Evolutionary conservation across 2,888 invertebrate species (phyloP), one percentile per base, ranked within the genome.

Genomic region (Barypeithes pellucidus): DNA sequence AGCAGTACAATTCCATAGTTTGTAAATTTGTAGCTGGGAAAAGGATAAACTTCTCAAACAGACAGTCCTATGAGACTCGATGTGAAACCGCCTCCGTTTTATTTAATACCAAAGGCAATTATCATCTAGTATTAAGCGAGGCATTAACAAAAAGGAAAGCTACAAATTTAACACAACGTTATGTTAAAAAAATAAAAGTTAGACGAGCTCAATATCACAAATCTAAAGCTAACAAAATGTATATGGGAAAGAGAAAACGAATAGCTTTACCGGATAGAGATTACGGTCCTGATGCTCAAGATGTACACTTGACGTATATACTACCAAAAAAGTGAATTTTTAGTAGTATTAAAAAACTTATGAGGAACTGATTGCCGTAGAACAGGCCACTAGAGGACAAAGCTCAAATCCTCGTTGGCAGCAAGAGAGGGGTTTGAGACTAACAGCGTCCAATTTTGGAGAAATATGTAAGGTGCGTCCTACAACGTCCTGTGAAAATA

Each of bases 1-100:
- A 83, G 76, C 60, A 71, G 12, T 83, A 78, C 59, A 82, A 82
- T 67, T 77, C 76, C 12, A 73, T 81, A 4, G 77, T 83, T 1
- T 79, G 81, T 1, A 81, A 82, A 77, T 81, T 77, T 80, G 14
- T 81, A 81, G 1, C 84, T 83, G 4, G 84, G 83, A 78, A 65
- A 82, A 11, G 57, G 3, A 29, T 29, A 1, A 2, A 4, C 12
- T 43, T 14, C 14, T 43, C 14, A 1, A 4, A 2, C 2, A 1
- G 14, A n/a, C 12, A n/a, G 5, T 12, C 14, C 16, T 43, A 14
- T 7, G 14, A 41, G 12, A 41, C 41, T 12, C 45, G 45, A 11
- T 45, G 45, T 20, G 20, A 18, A 47, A 16, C 20, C 2, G 47
- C 47, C 8, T 7, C 47, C 1, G 9, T 47, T 3, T 18, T 20